Base-by-base conservation (phyloP, 2,797 vertebrate genomes). In the Rhadinocentrus ornatus region DNA sequence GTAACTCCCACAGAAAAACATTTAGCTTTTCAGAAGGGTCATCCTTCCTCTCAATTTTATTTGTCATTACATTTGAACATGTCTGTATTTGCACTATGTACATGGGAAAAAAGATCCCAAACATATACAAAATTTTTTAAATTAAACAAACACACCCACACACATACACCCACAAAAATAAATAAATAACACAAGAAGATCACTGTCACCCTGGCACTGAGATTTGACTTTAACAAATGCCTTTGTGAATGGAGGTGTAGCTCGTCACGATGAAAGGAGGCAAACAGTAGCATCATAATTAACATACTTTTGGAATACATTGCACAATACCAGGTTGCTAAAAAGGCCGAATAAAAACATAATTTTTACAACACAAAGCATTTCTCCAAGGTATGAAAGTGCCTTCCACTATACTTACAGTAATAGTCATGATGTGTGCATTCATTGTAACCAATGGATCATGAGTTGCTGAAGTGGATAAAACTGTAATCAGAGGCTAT, bases 21-120 rank as follows among this genome's bases (percentile, higher is more conserved):
- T 48, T 62, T 68, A 58, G 63, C 68, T 77, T 87, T 79, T 66
- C 58, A 77, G 76, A 87, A 86, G 88, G 79, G 75, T 67, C 31
- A 22, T 78, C 74, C 78, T 84, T 87, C 72, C 81, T 82, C 88
- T 88, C 66, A 81, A 80, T 72, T 87, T 85, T 91, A 76, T 89
- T 91, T 88, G 77, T 89, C 84, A 88, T 88, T 90, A 91, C 89
- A 91, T 89, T 88, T 90, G 69, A 88, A 85, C 84, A 91, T 88
- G 70, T 88, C 59, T 77, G 89, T 90, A 90, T 92, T 92, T 92
- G 86, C 88, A 91, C 16, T 93, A 93, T 94, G 64, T 93, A 93
- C 92, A 93, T 44, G 69, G 82, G 77, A 88, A 86, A 78, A 86
- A 83, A 78, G 79, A 59, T 83, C 62, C 64, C 62, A 83, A 88